Evolutionary conservation across 2,888 invertebrate species (phyloP).

Genomic region (Melieria omissa): DNA sequence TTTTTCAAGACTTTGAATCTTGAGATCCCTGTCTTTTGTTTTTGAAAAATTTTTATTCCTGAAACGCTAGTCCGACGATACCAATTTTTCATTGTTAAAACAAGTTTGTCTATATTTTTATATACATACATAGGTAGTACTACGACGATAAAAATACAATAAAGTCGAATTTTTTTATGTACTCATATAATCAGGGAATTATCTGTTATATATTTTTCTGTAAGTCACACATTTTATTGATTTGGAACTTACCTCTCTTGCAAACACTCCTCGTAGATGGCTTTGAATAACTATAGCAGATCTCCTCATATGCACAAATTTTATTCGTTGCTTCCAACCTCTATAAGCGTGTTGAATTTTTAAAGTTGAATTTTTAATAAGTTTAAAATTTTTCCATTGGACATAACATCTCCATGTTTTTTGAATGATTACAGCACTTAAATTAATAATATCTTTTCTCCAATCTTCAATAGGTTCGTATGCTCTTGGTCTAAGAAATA

Average conservation of each 20-base stretch:
- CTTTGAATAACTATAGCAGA: conserved; percentile 88
- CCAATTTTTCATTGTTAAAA: too few species aligned
- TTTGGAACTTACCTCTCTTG: conserved; percentile 75
- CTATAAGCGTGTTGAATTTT: conserved; percentile 86
- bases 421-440: conserved; percentile 80
- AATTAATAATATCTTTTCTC: conserved; percentile 75
- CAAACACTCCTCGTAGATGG: conserved; percentile 88
- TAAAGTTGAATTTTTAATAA: conserved; percentile 75
- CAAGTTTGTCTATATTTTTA: too few species aligned
- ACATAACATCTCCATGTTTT: conserved; percentile 78
- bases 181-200: too few species aligned
- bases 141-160: too few species aligned
- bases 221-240: too few species aligned
- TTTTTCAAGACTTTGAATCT: too few species aligned
- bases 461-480: conserved; percentile 87
- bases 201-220: neutral
- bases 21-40: too few species aligned
- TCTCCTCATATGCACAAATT: conserved; percentile 82
- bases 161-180: too few species aligned
- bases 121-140: too few species aligned
- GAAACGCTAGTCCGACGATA: too few species aligned
- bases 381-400: conserved; percentile 75
- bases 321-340: conserved; percentile 85
- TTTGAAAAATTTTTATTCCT: too few species aligned
- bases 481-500: conserved; percentile 83